phyloP scores from a whole-genome alignment of 2,797 vertebrate species.

The Protosalanx chinensis region DNA sequence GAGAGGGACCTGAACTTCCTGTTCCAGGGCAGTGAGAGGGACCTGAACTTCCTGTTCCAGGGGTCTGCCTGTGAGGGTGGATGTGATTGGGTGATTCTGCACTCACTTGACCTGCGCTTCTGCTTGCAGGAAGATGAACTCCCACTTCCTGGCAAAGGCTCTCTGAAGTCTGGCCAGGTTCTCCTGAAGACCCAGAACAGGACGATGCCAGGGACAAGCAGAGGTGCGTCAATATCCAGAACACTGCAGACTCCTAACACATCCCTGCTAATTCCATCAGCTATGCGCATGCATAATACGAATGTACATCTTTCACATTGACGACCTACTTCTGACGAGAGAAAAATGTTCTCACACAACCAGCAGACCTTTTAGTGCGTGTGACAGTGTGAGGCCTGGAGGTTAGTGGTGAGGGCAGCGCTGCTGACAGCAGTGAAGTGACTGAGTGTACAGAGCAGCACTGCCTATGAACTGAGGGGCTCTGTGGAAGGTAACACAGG shows the following conservation, averaged over 20 bases:
- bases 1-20: too few species aligned
- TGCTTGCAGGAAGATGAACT: slow-evolving; percentile 98
- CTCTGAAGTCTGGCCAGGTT: slow-evolving; percentile 93
- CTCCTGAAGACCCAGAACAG: slow-evolving; percentile 73
- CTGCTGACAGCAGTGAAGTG: too few species aligned
- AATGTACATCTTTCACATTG: slow-evolving; percentile 40
- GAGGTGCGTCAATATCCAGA: neutral
- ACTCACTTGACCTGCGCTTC: slow-evolving; percentile 98
- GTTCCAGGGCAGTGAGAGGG: too few species aligned
- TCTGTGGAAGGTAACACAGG: slow-evolving; percentile 30
- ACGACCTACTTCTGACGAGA: slow-evolving; percentile 44
- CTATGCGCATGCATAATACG: slow-evolving; percentile 14
- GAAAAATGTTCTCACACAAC: slow-evolving; percentile 14
- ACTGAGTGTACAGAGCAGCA: too few species aligned
- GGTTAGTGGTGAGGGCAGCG: slow-evolving; percentile 8
- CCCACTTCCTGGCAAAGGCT: slow-evolving; percentile 95
- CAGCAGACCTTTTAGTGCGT: slow-evolving; percentile 37
- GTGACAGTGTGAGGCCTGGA: slow-evolving; percentile 45
- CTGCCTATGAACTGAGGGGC: neutral
- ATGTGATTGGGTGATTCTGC: slow-evolving; percentile 11
- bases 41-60: too few species aligned
- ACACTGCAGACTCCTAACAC: neutral
- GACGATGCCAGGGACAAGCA: neutral
- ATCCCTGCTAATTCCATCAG: neutral
- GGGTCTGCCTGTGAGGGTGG: too few species aligned